Evolutionary conservation across 2,888 invertebrate genomes (phyloP), one percentile per base, ranked within the genome.

Genomic region (Dryomyza anilis): DNA sequence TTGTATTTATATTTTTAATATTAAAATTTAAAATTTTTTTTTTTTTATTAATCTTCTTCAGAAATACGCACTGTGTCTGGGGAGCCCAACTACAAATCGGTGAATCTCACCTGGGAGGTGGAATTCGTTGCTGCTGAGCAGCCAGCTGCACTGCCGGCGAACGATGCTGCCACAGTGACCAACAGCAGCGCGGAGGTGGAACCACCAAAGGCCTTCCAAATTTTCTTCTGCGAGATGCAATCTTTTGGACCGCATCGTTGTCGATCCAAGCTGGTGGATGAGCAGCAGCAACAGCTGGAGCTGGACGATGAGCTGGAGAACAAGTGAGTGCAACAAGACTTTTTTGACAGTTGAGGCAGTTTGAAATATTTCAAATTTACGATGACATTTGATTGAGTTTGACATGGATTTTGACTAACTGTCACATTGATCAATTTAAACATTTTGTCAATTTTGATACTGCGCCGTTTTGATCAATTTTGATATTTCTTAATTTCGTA

Each of bases 211-310:
- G 87, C 87, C 16, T 91, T 90, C 82, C 89, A 88, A 80, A 86
- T 92, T 48, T 87, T 89, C 76, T 92, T 91, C 81, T 93, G 93
- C 81, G 93, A 93, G 78, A 82, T 92, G 69, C 92, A 93, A 80
- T 88, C 90, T 16, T 92, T 91, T 89, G 92, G 92, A 16, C 87
- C 89, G 56, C 91, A 91, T 75, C 86, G 92, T 64, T 93, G 93
- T 77, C 86, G 90, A 71, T 88, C 88, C 55, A 89, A 82, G 69
- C 67, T 80, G 63, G 72, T 83, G 39, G 79, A 82, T 67, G 74
- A 74, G 46, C 72, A 70, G 36, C 69, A 65, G n/a, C 66, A 76
- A 16, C 63, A 69, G 16, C 48, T 25, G 14, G 67, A 69, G 46
- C 64, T 68, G 65, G 59, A 69, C 64, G 66, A 70, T 43, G 50